Conservation (phyloP, 1,140 invertebrate species). For the Brachionus paranguensis region DNA sequence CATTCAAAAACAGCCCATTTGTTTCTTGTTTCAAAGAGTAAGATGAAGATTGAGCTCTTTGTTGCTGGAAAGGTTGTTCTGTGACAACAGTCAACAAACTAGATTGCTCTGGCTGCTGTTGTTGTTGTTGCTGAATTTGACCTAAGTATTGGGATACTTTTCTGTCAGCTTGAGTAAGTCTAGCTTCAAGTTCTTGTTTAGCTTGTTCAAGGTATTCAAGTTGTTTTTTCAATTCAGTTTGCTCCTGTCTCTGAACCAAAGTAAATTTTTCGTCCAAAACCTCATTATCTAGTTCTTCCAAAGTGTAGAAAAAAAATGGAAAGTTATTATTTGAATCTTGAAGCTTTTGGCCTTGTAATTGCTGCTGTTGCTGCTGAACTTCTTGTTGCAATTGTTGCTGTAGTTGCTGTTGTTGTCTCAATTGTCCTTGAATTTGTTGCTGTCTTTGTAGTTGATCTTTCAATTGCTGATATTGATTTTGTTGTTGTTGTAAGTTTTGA, state of each 20-base stretch:
- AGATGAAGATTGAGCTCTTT: neutral
- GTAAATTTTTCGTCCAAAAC: neutral
- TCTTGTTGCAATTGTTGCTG: neutral
- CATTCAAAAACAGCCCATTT: neutral
- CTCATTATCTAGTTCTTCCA: constrained; percentile 16
- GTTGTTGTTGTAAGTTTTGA: neutral
- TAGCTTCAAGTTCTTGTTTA: neutral
- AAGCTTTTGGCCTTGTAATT: neutral
- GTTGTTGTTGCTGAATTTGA: constrained; percentile 26
- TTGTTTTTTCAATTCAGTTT: neutral
- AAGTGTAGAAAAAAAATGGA: neutral
- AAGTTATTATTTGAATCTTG: neutral
- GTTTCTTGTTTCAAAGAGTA: neutral
- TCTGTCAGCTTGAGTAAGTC: neutral
- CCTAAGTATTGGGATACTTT: neutral
- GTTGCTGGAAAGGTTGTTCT: neutral
- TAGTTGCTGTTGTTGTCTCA: neutral
- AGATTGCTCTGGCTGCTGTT: neutral
- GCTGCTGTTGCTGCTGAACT: neutral
- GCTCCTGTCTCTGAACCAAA: neutral
- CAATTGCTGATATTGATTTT: neutral
- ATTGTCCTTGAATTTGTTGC: neutral
- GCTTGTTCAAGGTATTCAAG: neutral
- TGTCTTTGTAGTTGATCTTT: neutral
- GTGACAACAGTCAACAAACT: neutral